Evolutionary conservation across 2,113 vertebrate species (phyloP).

Genomic region (Perognathus longimembris): DNA sequence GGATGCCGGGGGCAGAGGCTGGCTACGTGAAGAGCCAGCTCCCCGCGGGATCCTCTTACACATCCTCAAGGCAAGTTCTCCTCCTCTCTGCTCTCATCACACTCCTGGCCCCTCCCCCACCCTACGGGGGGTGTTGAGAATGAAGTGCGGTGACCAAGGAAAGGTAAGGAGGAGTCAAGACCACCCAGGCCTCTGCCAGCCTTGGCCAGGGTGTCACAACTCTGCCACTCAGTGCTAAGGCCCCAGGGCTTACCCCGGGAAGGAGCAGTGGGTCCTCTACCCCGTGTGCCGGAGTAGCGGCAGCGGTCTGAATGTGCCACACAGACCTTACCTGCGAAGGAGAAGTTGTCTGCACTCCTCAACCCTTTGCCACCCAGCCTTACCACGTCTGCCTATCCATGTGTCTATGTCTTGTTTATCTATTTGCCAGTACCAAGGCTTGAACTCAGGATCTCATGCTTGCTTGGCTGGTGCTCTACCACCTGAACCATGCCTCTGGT

Average conservation of each 20-base stretch:
- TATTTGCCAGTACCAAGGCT: too few relatives aligned
- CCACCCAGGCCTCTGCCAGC: rapidly evolving
- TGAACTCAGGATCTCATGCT: too few relatives aligned
- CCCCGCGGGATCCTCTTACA: too few relatives aligned
- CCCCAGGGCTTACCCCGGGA: neutral
- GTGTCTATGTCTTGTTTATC: too few relatives aligned
- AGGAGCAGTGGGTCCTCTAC: rapidly evolving
- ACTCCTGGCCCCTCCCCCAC: neutral
- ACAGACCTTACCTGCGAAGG: neutral
- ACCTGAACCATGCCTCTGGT: too few relatives aligned
- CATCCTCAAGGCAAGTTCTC: neutral
- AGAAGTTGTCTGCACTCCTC: neutral
- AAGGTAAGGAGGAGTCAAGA: neutral
- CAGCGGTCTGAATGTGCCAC: neutral
- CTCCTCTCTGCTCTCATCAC: neutral
- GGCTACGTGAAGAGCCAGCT: too few relatives aligned
- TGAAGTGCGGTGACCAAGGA: rapidly evolving
- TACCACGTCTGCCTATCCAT: slow-evolving; percentile 42
- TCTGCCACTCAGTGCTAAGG: neutral
- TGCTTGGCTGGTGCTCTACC: too few relatives aligned
- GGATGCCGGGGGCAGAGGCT: neutral
- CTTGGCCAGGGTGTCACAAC: neutral
- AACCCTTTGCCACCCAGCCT: neutral
- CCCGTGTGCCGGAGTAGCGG: rapidly evolving
- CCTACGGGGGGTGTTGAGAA: neutral